Conservation (phyloP, 2,113 vertebrate species). For the Mugil cephalus region DNA sequence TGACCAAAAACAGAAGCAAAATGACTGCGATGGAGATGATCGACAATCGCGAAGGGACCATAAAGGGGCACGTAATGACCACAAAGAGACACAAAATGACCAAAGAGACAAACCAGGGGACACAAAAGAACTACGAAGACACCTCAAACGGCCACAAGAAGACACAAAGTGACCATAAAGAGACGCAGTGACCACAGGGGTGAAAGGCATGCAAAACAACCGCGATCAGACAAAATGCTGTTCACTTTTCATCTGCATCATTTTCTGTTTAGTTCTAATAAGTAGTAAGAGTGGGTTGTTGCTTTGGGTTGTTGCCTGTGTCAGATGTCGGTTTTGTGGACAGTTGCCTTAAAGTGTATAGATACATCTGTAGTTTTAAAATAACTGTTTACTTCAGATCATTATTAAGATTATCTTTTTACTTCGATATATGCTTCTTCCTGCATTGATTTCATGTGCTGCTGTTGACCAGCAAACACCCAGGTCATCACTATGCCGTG, state of each 20-base stretch:
- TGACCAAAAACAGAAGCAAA: neutral
- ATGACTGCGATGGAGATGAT: no score
- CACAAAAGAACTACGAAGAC: neutral
- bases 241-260: no score
- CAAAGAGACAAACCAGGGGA: neutral
- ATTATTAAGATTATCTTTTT: no score
- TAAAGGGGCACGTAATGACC: neutral
- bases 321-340: no score
- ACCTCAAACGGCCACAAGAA: neutral
- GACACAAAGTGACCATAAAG: neutral
- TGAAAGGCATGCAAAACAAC: conserved; percentile 1
- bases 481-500: neutral
- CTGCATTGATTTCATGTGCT: neutral
- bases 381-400: no score
- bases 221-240: no score
- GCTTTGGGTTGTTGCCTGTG: no score
- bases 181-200: neutral
- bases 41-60: neutral
- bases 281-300: no score
- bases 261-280: no score
- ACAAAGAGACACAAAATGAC: neutral
- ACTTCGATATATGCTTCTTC: no score
- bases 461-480: neutral
- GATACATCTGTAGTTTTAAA: no score
- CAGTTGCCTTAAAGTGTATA: no score